A percentile compares a stretch with the other conserved stretches of the same genome.
phyloP scores from a whole-genome alignment of 2,888 invertebrate species.

The Dorcus hopei region DNA sequence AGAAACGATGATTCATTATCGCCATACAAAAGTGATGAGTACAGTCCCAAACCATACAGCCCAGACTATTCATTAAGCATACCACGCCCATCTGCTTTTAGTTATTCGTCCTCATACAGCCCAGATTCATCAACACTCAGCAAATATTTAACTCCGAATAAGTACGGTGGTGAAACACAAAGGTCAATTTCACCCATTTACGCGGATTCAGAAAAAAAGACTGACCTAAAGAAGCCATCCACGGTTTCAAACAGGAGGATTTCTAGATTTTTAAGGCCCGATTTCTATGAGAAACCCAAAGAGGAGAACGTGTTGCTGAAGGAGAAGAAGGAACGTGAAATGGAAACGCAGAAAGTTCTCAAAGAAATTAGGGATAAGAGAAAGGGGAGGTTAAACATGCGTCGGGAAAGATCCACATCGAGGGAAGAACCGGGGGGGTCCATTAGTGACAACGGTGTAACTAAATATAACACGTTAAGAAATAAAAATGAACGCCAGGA shows the following conservation, averaged over 20 bases:
- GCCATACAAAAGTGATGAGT: slow-evolving; percentile 28
- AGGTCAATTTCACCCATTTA: slow-evolving; percentile 19
- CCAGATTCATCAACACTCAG: slow-evolving; percentile 31
- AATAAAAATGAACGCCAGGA: slow-evolving; percentile 14
- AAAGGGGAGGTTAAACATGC: slow-evolving; percentile 36
- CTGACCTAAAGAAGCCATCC: slow-evolving; percentile 36
- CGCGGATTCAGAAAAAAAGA: slow-evolving; percentile 36
- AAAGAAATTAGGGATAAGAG: slow-evolving; percentile 66
- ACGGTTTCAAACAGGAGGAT: slow-evolving; percentile 52
- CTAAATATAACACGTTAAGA: slow-evolving; percentile 1
- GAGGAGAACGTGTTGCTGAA: slow-evolving; percentile 64
- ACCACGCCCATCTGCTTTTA: slow-evolving; percentile 25
- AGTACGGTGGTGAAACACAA: slow-evolving; percentile 20
- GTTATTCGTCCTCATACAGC: slow-evolving; percentile 16
- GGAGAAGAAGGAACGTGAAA: slow-evolving; percentile 62
- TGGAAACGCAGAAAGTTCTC: slow-evolving; percentile 65
- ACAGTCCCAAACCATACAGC: slow-evolving; percentile 20
- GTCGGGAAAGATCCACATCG: slow-evolving; percentile 39
- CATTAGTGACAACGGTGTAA: slow-evolving; percentile 1
- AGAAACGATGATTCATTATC: slow-evolving; percentile 18
- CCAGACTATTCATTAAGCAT: slow-evolving; percentile 22
- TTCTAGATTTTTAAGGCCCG: slow-evolving; percentile 73
- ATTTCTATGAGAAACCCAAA: slow-evolving; percentile 67
- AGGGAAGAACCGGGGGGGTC: slow-evolving; percentile 27
- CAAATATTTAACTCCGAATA: slow-evolving; percentile 25